A percentile compares a stretch with the other conserved stretches of the same genome.
These are phyloP conservation scores for Hymenochirus boettgeri DNA, from an alignment of 2,113 vertebrate species.

Conservation along the genomic window DNA sequence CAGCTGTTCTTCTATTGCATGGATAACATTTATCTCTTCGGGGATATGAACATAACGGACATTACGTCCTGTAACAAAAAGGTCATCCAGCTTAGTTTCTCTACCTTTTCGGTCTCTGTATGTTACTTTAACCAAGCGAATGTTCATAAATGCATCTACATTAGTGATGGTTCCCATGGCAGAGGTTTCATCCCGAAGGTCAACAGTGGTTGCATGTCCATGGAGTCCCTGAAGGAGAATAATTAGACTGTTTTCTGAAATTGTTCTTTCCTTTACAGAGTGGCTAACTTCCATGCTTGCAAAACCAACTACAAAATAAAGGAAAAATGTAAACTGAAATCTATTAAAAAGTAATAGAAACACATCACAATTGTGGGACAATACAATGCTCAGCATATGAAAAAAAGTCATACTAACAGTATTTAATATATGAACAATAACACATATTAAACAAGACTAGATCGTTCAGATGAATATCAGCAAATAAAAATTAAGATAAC, in stretches of 20 bases:
- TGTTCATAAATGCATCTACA: slow-evolving; percentile 95
- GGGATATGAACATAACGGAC: slow-evolving; percentile 92
- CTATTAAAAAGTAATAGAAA: no score
- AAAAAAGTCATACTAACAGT: no score
- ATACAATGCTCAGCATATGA: no score
- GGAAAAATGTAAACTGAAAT: not conserved
- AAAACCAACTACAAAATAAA: not conserved
- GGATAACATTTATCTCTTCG: slow-evolving; percentile 76
- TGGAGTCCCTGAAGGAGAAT: slow-evolving; percentile 88
- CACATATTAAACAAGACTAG: no score
- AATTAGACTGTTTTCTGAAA: slow-evolving; percentile 92
- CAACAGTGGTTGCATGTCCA: slow-evolving; percentile 81
- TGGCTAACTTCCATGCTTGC: slow-evolving; percentile 69
- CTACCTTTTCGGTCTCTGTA: slow-evolving; percentile 72
- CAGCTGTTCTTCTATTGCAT: slow-evolving; percentile 80
- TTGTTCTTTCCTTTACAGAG: slow-evolving; percentile 87
- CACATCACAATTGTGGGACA: no score
- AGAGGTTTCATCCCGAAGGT: slow-evolving; percentile 83
- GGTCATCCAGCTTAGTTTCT: slow-evolving; percentile 66
- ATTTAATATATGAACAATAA: no score
- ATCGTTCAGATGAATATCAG: no score
- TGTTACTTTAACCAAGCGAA: slow-evolving; percentile 76
- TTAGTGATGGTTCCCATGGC: slow-evolving; percentile 76
- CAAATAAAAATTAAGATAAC: no score
- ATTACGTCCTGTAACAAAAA: slow-evolving; percentile 87